A percentile compares a stretch with the other conserved stretches of the same genome.
Evolutionary conservation across 2,888 invertebrate species (phyloP).

Genomic region (Mythimna albipuncta): DNA sequence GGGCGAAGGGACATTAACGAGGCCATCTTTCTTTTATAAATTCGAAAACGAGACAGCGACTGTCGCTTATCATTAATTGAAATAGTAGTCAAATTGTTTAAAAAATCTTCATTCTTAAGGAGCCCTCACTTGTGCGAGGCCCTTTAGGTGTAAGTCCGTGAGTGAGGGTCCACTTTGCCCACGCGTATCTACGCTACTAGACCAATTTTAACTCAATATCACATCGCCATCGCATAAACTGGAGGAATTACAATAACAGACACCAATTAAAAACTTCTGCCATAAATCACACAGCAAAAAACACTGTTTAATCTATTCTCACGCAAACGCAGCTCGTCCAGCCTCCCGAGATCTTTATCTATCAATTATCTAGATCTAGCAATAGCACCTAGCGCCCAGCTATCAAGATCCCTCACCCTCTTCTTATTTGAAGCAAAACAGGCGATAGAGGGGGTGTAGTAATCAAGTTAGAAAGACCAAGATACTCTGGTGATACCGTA

Average conservation of each 20-base stretch:
- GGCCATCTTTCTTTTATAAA: too few relatives aligned
- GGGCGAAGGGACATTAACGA: too few relatives aligned
- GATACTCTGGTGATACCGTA: constrained; percentile 65
- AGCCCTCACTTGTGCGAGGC: too few relatives aligned
- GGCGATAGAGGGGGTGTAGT: constrained; percentile 29
- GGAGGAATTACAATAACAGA: not conserved
- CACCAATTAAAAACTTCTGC: constrained; percentile 4
- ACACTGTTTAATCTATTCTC: constrained; percentile 25
- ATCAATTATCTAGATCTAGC: constrained; percentile 75
- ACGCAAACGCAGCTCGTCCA: constrained; percentile 59
- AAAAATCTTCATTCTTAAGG: too few relatives aligned
- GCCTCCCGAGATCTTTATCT: constrained; percentile 72
- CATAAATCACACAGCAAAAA: constrained; percentile 36
- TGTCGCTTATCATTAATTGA: too few relatives aligned
- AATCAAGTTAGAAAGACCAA: constrained; percentile 69
- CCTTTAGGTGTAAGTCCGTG: too few relatives aligned
- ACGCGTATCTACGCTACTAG: too few relatives aligned
- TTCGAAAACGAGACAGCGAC: too few relatives aligned
- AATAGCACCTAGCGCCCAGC: constrained; percentile 47
- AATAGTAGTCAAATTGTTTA: too few relatives aligned
- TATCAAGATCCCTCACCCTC: constrained; percentile 24
- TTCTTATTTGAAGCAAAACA: constrained; percentile 18
- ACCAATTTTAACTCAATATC: not conserved
- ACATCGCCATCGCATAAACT: constrained; percentile 4
- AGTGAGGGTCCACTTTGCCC: too few relatives aligned